Evolutionary conservation across 2,113 vertebrate genomes (phyloP), one percentile per base, ranked within the genome.

Genomic region (Dipodomys merriami): DNA sequence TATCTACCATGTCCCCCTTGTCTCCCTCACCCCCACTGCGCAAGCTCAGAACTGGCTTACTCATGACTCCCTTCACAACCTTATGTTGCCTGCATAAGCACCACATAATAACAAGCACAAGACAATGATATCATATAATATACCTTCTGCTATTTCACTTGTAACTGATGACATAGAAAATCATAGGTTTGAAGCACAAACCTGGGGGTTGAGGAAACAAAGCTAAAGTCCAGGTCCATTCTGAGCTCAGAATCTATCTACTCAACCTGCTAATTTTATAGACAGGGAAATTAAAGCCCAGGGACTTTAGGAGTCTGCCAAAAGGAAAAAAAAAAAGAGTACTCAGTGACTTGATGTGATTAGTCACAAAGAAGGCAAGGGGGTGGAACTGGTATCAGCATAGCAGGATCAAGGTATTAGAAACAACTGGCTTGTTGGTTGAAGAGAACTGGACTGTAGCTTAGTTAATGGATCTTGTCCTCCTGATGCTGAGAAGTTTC

Each of bases 331-430:
- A 57, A 16, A 57, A 57, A 13, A 77, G 8, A 22, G 57, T 65
- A 95, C 30, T 82, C 82, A 80, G n/a, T 79, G 78, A 87, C 39
- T 72, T 90, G 27, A 83, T 86, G 44, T 69, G 77, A 86, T 57
- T 60, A 87, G 62, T 87, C 79, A 82, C 60, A 92, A 96, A 33
- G 65, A 79, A 86, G 87, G 69, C 74, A 82, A 76, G 22, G 30
- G 11, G n/a, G 29, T 29, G 35, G 23, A 74, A 25, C 7, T 57
- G 23, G 44, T 65, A n/a, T 80, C 33, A 39, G 79, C 39, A 69
- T n/a, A 19, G 1, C 3, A 46, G 53, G 67, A 85, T 30, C 60
- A 57, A 76, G 44, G 46, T 5, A 27, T 11, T 23, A 69, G 19
- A 68, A 79, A 35, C 30, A 81, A 72, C n/a, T 1, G 0, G 39